phyloP scores from a whole-genome alignment of 1,140 invertebrate species.

The Dermatophagoides farinae region DNA sequence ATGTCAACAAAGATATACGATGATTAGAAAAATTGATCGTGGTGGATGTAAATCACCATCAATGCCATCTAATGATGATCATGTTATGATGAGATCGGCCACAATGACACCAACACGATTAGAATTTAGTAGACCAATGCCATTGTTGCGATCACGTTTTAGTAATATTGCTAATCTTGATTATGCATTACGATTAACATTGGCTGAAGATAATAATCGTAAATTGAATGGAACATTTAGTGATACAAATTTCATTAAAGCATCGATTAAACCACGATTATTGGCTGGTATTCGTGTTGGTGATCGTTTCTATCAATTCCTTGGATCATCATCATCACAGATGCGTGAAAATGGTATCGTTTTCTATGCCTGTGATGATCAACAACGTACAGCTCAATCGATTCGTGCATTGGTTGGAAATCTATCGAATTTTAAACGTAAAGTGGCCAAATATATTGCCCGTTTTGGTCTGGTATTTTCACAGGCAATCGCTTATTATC shows the following conservation, averaged over 20 bases:
- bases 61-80: background rate
- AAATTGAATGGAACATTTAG: background rate
- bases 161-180: constrained; percentile 15
- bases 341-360: constrained; percentile 23
- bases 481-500: constrained; percentile 43
- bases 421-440: constrained; percentile 16
- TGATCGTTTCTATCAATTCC: constrained; percentile 20
- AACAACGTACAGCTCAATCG: constrained; percentile 5
- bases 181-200: constrained; percentile 16
- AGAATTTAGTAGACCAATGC: constrained; percentile 13
- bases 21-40: no score
- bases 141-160: constrained; percentile 16
- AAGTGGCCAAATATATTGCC: constrained; percentile 23
- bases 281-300: constrained; percentile 16
- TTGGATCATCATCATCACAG: constrained; percentile 23
- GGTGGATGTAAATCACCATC: background rate
- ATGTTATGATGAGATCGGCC: constrained; percentile 13
- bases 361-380: constrained; percentile 20
- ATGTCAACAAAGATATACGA: no score
- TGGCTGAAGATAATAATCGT: constrained; percentile 16
- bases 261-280: constrained; percentile 6
- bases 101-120: constrained; percentile 16
- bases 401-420: constrained; percentile 20
- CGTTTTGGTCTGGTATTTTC: constrained; percentile 27
- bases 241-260: constrained; percentile 1